Evolutionary conservation across 2,797 vertebrate species (phyloP).

Genomic region (Merluccius polli): DNA sequence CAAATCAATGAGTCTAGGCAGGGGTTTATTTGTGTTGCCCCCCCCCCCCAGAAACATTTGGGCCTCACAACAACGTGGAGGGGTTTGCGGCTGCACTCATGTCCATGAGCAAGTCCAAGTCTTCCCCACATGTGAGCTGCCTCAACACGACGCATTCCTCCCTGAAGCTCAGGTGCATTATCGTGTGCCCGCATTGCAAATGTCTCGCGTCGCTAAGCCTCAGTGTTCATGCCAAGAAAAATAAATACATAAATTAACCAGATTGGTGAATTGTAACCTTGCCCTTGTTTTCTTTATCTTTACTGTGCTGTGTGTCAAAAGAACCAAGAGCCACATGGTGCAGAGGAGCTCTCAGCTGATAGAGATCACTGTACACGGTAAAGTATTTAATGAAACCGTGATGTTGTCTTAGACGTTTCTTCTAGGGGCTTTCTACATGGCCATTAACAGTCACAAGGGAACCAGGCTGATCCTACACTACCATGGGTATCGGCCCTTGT

Average conservation of each 20-base stretch:
- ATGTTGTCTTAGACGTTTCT: background rate
- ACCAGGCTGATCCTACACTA: too few relatives aligned
- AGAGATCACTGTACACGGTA: constrained; percentile 61
- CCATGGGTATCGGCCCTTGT: too few relatives aligned
- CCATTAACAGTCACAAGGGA: too few relatives aligned
- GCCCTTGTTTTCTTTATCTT: too few relatives aligned
- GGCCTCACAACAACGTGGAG: constrained; percentile 49
- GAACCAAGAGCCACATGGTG: constrained; percentile 42
- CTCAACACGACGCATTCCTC: constrained; percentile 47
- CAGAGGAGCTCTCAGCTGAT: constrained; percentile 57
- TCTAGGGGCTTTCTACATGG: background rate
- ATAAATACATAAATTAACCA: too few relatives aligned
- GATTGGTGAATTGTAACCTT: too few relatives aligned
- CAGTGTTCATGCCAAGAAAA: too few relatives aligned
- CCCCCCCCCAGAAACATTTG: constrained; percentile 40
- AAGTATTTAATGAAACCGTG: background rate
- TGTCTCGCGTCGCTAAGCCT: background rate
- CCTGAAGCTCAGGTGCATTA: constrained; percentile 59
- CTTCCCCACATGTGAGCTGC: constrained; percentile 58
- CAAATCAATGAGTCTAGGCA: too few relatives aligned
- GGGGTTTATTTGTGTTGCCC: too few relatives aligned
- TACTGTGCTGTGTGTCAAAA: constrained; percentile 25
- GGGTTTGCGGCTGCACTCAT: constrained; percentile 51
- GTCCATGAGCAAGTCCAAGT: constrained; percentile 59
- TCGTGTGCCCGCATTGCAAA: background rate